Evolutionary conservation across 1,140 invertebrate genomes (phyloP).

Genomic region (Metaphire vulgaris): DNA sequence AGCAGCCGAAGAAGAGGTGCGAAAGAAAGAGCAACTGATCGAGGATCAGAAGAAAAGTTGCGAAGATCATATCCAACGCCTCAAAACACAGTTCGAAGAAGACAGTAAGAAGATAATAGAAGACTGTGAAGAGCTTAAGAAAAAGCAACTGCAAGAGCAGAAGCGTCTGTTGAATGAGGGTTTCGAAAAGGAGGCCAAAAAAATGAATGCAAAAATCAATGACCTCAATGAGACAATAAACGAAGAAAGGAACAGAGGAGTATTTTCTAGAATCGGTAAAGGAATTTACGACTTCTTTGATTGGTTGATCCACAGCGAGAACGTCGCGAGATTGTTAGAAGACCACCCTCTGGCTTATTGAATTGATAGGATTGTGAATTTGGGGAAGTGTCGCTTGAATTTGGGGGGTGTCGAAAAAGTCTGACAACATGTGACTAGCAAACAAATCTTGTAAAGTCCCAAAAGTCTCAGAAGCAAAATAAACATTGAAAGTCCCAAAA

Average conservation of each 20-base stretch:
- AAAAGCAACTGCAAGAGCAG: conserved; percentile 25
- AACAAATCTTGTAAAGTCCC: no score
- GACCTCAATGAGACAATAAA: background rate
- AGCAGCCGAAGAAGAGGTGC: conserved; percentile 7
- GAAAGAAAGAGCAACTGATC: conserved; percentile 14
- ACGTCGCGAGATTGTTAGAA: no score
- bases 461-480: no score
- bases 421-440: no score
- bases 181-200: background rate
- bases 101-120: background rate
- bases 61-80: conserved; percentile 6
- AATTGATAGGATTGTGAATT: no score
- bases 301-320: no score
- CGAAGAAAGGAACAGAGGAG: background rate
- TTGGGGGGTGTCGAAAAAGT: no score
- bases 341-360: no score
- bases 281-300: no score
- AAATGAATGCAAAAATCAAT: background rate
- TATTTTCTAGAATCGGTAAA: no score
- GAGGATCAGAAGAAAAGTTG: conserved; percentile 9
- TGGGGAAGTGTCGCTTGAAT: no score
- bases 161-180: background rate
- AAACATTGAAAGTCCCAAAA: no score
- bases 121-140: conserved; percentile 33
- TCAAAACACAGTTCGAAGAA: background rate